These are phyloP conservation scores for Microcebus ravelobensis DNA, from an alignment of 2,113 vertebrate genomes.

Conservation along the genomic window DNA sequence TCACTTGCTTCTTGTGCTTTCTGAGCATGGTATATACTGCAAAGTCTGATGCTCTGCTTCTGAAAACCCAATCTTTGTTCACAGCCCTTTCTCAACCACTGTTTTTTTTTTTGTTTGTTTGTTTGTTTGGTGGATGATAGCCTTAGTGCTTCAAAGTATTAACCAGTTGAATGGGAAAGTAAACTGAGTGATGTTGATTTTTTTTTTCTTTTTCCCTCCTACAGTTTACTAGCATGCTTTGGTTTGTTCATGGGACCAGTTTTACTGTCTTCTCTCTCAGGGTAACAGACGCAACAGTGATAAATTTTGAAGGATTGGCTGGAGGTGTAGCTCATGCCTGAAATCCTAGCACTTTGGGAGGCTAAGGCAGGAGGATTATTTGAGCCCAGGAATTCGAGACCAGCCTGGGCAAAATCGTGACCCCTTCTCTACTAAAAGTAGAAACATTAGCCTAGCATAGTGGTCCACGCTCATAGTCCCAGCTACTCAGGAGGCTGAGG, in stretches of 20 bases:
- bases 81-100: background rate
- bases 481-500: no score
- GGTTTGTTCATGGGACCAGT: background rate
- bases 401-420: no score
- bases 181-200: background rate
- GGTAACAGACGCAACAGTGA: background rate
- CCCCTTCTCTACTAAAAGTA: no score
- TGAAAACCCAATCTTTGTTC: background rate
- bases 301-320: background rate
- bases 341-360: no score
- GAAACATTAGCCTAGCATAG: no score
- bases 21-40: background rate
- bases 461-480: no score
- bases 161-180: background rate
- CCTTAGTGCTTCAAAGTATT: background rate
- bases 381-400: no score
- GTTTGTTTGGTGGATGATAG: background rate
- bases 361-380: no score
- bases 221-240: background rate
- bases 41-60: background rate
- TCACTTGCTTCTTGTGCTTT: background rate
- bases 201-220: accelerated
- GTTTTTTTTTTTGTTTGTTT: background rate
- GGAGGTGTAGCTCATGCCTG: no score
- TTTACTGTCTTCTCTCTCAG: background rate